Percentiles rank a stretch among this genome's conserved stretches.
Evolutionary conservation across 1,140 invertebrate species (phyloP).

Genomic region (Cyclargus thomasi): DNA sequence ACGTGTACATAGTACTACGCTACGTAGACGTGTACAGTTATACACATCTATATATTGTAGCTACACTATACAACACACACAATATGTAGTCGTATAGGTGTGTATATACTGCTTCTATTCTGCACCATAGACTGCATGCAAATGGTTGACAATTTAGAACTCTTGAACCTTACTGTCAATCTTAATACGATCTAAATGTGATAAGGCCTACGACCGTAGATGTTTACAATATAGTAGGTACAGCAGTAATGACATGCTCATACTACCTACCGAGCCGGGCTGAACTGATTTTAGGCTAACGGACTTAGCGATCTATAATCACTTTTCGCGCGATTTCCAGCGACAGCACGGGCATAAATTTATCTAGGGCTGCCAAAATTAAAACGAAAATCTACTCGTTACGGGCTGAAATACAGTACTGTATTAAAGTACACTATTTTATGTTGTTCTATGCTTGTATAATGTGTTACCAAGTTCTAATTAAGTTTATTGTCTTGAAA

Average conservation of each 20-base stretch:
- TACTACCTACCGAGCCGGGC: neutral
- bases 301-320: constrained; percentile 65
- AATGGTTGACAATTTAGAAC: no score
- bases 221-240: constrained; percentile 11
- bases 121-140: no score
- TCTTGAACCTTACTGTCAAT: no score
- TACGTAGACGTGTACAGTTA: no score
- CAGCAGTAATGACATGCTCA: constrained; percentile 31
- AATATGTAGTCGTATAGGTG: no score
- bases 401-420: no score
- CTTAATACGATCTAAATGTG: neutral
- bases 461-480: constrained; percentile 16
- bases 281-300: constrained; percentile 41
- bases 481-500: neutral
- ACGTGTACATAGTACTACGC: neutral
- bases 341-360: constrained; percentile 51
- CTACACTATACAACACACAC: no score
- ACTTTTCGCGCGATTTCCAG: constrained; percentile 62
- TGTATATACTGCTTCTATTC: no score
- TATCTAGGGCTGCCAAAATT: constrained; percentile 26
- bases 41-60: no score
- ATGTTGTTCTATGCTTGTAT: no score
- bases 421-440: no score
- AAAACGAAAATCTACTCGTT: neutral
- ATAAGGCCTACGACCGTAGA: constrained; percentile 20